Evolutionary conservation across 2,113 vertebrate genomes (phyloP), one percentile per base, ranked within the genome.

Genomic region (Callopanchax toddi): DNA sequence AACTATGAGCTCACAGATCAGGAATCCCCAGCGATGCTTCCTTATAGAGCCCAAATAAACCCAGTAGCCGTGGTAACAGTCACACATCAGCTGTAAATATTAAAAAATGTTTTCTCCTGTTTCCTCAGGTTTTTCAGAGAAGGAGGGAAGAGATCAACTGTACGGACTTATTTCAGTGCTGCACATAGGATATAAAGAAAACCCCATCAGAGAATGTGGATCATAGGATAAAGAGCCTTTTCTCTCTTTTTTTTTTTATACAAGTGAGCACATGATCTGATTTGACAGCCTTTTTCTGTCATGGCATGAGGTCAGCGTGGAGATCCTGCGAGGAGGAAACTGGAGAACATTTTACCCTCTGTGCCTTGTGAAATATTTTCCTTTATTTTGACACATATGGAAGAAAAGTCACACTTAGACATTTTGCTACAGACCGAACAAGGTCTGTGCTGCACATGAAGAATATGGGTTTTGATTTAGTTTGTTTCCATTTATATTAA

Each of bases 1-100:
- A 85, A 82, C 85, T 82, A 82, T 91, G 89, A 87, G 82, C 84
- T 87, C 85, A 89, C 63, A 16, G 64, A 62, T 60, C 64, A 84
- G 84, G 85, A 87, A 89, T 89, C 71, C 51, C 15, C 64, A 36
- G 75, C 52, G 15, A 71, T 46, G 72, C 55, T 77, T 82, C 77
- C 73, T 85, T 79, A 76, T 80, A 80, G 76, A 23, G 72, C 82
- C 74, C 61, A 77, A 86, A 78, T 87, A 86, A 87, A 82, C 78
- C 59, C 56, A 40, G 86, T 78, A 50, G 78, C 85, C 23, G 50
- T 82, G 78, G 86, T 73, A 76, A 88, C 86, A 79, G 44, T 54
- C 63, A 64, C 26, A n/a, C 32, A 22, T 45, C 18, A 26, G 15
- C 15, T 63, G 7, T 6, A 51, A 17, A 17, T 37, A 40, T 51